Percentiles rank a stretch among this genome's conserved stretches.
Conservation (phyloP, 2,113 vertebrate species). For the Boleophthalmus pectinirostris region DNA sequence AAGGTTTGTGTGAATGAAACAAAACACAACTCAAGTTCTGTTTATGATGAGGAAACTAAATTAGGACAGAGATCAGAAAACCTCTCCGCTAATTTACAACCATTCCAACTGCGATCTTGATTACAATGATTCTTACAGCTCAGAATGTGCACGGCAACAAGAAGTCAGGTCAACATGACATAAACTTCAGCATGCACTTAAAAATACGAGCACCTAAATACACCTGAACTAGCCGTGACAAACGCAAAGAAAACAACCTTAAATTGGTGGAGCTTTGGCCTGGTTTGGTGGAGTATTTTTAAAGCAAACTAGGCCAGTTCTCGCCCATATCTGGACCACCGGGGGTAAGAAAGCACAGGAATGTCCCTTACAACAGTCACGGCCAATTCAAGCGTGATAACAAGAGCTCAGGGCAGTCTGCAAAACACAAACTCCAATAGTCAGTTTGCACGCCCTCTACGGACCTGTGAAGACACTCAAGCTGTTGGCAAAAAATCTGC, state of each 20-base stretch:
- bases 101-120: too few species aligned
- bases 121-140: too few species aligned
- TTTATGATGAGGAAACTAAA: too few species aligned
- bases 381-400: constrained; percentile 27
- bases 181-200: too few species aligned
- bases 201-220: too few species aligned
- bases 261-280: constrained; percentile 68
- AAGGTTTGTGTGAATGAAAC: too few species aligned
- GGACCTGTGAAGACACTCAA: background rate
- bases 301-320: constrained; percentile 71
- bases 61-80: too few species aligned
- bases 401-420: constrained; percentile 12
- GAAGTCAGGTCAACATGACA: too few species aligned
- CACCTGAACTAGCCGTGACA: background rate
- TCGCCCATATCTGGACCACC: constrained; percentile 57
- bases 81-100: too few species aligned
- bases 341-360: constrained; percentile 30
- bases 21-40: too few species aligned
- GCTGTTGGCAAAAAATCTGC: background rate
- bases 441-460: background rate
- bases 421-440: constrained; percentile 17
- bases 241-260: constrained; percentile 55
- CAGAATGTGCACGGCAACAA: too few species aligned
- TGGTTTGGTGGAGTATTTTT: constrained; percentile 74
- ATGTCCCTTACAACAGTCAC: constrained; percentile 34